Base-by-base conservation (phyloP, 2,888 invertebrate genomes). In the Scotopteryx bipunctaria region DNA sequence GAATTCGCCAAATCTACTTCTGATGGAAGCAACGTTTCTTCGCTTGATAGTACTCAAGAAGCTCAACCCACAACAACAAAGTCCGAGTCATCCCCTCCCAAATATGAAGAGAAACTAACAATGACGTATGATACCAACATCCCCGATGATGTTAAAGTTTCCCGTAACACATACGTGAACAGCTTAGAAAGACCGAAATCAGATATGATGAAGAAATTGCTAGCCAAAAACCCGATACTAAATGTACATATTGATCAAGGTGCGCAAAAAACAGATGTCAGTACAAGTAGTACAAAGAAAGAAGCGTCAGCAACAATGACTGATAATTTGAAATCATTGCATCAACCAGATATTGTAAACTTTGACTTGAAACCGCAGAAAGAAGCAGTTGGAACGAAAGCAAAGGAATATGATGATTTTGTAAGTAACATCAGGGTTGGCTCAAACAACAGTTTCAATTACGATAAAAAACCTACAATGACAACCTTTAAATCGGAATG, bases 111-210 rank as follows among this genome's bases (percentile, higher is more conserved):
- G 36, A 91, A 89, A 64, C 44, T 86, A 31, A 76, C 78, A 5
- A 82, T 91, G 77, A 76, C 79, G 14, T 92, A 91, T 49, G 92
- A 92, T 56, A 93, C 92, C 0, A 93, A 93, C 57, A 87, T 93
- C 54, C 92, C 93, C 4, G 93, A 93, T 70, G 93, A 93, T 66
- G 81, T 93, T 51, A 93, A 93, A 81, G 92, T 93, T 8, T 93
- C 93, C 0, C 83, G 93, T 32, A 92, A 91, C 69, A 89, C 93
- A 4, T 90, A 92, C 54, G 91, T 77, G 1, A 93, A 92, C 29
- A 93, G 92, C 61, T 78, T 93, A 63, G 94, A 94, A 67, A 82
- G 92, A 61, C 92, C 93, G 1, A 93, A 92, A 76, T 92, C 92
- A 1, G 92, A 92, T 21, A 89, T 92, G 69, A 92, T 92, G 78